These are phyloP conservation scores for Monopterus albus DNA, from an alignment of 2,113 vertebrate genomes.

Conservation along the genomic window DNA sequence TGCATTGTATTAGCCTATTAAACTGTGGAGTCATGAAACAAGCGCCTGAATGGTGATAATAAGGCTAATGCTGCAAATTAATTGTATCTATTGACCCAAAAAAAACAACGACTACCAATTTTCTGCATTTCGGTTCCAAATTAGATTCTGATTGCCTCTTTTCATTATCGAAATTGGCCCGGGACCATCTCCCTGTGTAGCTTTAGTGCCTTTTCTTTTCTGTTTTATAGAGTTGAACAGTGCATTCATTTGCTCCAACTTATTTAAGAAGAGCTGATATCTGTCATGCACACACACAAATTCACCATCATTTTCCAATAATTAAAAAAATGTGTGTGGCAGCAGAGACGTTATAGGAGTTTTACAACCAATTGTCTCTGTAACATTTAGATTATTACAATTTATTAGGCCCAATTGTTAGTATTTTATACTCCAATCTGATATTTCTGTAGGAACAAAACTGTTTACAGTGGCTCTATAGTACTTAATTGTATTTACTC, in stretches of 20 bases:
- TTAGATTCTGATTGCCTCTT: conserved; percentile 57
- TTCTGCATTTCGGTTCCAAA: conserved; percentile 32
- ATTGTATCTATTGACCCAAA: conserved; percentile 63
- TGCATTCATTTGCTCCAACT: conserved; percentile 9
- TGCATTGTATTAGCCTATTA: conserved; percentile 12
- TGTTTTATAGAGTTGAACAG: neutral
- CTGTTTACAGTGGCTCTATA: too few relatives aligned
- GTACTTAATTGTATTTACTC: neutral
- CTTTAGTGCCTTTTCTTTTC: neutral
- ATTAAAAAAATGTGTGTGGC: neutral
- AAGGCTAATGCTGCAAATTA: conserved; percentile 54
- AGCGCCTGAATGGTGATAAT: conserved; percentile 33
- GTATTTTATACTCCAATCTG: neutral
- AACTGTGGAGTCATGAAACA: conserved; percentile 13
- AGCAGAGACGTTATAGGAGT: neutral
- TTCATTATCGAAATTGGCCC: conserved; percentile 50
- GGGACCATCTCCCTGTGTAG: conserved; percentile 18
- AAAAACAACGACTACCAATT: conserved; percentile 40
- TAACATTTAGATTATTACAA: too few relatives aligned
- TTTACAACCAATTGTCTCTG: neutral
- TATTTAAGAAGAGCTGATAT: neutral
- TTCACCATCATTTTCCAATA: neutral
- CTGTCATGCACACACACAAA: conserved; percentile 2
- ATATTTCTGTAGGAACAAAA: too few relatives aligned
- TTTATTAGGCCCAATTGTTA: neutral